These are phyloP conservation scores for Globodera rostochiensis DNA, from an alignment of 1,140 invertebrate species.

Conservation along the genomic window DNA sequence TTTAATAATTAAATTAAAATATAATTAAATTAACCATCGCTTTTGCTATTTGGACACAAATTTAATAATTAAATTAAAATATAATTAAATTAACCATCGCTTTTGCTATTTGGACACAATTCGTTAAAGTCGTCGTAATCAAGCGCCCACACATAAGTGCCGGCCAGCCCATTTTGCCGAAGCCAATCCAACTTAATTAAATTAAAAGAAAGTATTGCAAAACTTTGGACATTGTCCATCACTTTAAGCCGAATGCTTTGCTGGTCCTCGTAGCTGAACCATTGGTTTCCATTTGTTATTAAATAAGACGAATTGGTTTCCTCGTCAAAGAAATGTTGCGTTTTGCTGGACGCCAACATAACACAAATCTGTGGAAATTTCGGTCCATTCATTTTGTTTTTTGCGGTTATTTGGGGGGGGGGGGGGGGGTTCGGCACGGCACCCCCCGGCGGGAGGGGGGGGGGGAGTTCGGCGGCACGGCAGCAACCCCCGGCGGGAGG, in stretches of 20 bases:
- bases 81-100: not conserved
- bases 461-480: too few species aligned
- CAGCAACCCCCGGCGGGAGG: too few species aligned
- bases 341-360: conserved; percentile 79
- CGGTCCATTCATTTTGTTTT: conserved; percentile 23
- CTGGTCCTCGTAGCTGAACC: conserved; percentile 88
- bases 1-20: not conserved
- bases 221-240: not conserved
- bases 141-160: conserved; percentile 93
- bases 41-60: too few species aligned
- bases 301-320: conserved; percentile 86
- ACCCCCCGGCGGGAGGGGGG: too few species aligned
- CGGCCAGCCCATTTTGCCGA: conserved; percentile 82
- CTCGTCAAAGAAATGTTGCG: conserved; percentile 78
- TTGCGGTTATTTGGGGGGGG: too few species aligned
- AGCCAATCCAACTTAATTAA: conserved; percentile 82
- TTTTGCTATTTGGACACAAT: conserved; percentile 64
- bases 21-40: not conserved
- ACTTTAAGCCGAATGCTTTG: conserved; percentile 63
- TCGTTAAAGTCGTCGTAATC: conserved; percentile 94
- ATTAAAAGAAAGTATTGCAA: too few species aligned
- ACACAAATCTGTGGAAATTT: conserved; percentile 75
- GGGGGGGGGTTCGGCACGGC: too few species aligned
- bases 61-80: conserved; percentile 52
- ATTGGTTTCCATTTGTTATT: conserved; percentile 77